Percentiles rank a stretch among this genome's conserved stretches.
phyloP scores from a whole-genome alignment of 92 coral and sea anemone genomes.

The Pocillopora meandrina region DNA sequence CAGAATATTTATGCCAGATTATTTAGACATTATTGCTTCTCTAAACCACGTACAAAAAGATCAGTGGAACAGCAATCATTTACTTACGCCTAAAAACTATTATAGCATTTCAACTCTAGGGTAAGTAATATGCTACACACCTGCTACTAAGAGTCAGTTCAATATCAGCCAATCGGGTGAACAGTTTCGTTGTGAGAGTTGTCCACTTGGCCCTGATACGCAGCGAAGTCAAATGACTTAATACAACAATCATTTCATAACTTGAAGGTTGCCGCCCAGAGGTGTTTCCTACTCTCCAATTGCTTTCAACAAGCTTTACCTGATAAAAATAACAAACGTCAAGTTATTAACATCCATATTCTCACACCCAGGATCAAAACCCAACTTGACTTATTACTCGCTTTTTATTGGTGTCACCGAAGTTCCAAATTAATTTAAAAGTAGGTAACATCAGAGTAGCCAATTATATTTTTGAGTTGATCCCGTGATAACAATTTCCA shows the following conservation, averaged over 20 bases:
- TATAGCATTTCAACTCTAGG: too few relatives aligned
- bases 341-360: neutral
- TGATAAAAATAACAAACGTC: slow-evolving; percentile 17
- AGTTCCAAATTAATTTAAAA: too few relatives aligned
- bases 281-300: slow-evolving; percentile 80
- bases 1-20: too few relatives aligned
- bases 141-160: slow-evolving; percentile 48
- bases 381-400: too few relatives aligned
- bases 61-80: too few relatives aligned
- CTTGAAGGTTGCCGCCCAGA: slow-evolving; percentile 78
- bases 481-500: too few relatives aligned
- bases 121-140: neutral
- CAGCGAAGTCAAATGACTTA: slow-evolving; percentile 72
- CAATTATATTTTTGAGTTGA: too few relatives aligned
- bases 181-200: slow-evolving; percentile 12
- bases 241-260: slow-evolving; percentile 75
- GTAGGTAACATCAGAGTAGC: too few relatives aligned
- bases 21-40: too few relatives aligned
- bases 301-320: slow-evolving; percentile 78
- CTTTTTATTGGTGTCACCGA: too few relatives aligned
- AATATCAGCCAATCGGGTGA: slow-evolving; percentile 55
- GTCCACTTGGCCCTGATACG: slow-evolving; percentile 91
- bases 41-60: neutral
- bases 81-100: too few relatives aligned
- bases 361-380: neutral